phyloP scores from a whole-genome alignment of 2,113 vertebrate genomes.

The Eudyptes chrysolophus region DNA sequence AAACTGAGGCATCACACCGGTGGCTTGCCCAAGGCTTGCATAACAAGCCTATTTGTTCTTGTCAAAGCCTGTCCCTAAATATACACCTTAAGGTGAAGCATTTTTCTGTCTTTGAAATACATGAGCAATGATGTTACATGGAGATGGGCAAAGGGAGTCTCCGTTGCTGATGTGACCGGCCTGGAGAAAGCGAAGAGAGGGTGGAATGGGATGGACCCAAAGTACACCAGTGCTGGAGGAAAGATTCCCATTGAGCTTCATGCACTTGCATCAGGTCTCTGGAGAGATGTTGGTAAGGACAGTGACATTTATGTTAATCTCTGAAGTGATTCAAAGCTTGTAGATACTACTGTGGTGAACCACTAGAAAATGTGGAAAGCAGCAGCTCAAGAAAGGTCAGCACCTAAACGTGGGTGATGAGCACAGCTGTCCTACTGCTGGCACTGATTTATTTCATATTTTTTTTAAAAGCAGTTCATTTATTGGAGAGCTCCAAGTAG shows the following conservation, averaged over 20 bases:
- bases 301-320: background rate
- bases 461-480: background rate
- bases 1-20: background rate
- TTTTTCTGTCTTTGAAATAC: background rate
- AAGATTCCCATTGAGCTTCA: background rate
- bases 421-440: background rate
- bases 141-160: background rate
- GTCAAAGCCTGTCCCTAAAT: background rate
- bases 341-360: background rate
- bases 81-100: background rate
- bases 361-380: background rate
- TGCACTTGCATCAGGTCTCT: rapidly evolving
- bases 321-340: background rate
- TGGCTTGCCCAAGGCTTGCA: background rate
- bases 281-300: background rate
- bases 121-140: rapidly evolving
- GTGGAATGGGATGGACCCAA: background rate
- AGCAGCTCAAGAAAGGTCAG: background rate
- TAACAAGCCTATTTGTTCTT: rapidly evolving
- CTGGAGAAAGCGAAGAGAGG: background rate
- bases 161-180: background rate
- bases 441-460: background rate
- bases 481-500: background rate
- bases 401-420: background rate
- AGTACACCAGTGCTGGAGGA: background rate